phyloP scores from a whole-genome alignment of 2,797 vertebrate species.

The Loriculus beryllinus region DNA sequence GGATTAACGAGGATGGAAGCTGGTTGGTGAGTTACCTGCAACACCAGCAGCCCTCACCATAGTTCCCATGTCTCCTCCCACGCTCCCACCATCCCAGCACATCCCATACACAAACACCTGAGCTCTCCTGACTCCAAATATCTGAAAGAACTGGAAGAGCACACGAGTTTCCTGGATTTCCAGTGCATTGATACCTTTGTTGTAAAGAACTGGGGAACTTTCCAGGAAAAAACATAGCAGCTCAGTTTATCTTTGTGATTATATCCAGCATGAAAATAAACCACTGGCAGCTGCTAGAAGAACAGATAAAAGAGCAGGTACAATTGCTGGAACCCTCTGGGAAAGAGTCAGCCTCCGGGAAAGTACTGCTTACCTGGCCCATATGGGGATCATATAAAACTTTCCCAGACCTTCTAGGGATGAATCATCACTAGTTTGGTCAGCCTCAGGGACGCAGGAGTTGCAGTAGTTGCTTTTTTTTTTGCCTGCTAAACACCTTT shows the following conservation, averaged over 20 bases:
- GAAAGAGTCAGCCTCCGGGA: background rate
- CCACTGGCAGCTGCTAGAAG: background rate
- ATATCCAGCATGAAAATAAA: background rate
- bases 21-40: background rate
- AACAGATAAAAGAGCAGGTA: background rate
- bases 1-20: background rate
- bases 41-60: background rate
- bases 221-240: background rate
- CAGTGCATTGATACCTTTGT: background rate
- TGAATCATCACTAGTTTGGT: background rate
- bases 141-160: background rate
- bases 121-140: background rate
- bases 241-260: background rate
- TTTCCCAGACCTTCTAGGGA: background rate
- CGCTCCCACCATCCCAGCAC: background rate
- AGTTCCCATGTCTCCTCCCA: background rate
- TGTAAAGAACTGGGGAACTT: background rate
- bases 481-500: background rate
- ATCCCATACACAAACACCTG: background rate
- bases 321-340: background rate
- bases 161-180: background rate
- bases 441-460: background rate
- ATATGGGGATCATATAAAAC: rapidly evolving
- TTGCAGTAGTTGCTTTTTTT: background rate
- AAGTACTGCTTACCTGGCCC: background rate